Evolutionary conservation across 2,113 vertebrate genomes (phyloP), one percentile per base, ranked within the genome.

Genomic region (Hemiscyllium ocellatum): DNA sequence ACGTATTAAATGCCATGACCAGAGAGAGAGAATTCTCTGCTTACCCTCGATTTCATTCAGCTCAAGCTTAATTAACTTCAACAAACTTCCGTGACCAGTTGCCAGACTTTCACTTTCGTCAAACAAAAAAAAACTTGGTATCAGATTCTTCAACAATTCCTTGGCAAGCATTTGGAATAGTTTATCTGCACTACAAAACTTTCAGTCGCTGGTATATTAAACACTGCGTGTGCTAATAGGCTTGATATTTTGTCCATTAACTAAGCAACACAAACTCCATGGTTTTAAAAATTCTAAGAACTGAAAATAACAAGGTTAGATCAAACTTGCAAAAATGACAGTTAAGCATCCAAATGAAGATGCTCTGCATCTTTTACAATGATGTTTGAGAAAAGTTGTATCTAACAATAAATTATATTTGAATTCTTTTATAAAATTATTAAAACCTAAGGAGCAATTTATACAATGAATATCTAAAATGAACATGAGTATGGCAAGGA

Each of bases 61-160:
- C 26, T 95, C 93, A 47, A 50, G 89, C 89, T 42, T 93, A 17
- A 93, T 66, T 68, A 66, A 93, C 93, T 72, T 50, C 37, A 70
- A 72, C 93, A 95, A 95, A 95, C 93, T 95, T 95, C 93, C 93
- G 93, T 72, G 66, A 95, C 68, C 8, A 66, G n/a, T 19, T 94
- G 65, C 90, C 90, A 66, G 61, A 72, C 93, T 95, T 95, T 95
- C 93, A 72, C 93, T 95, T 95, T 95, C 93, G 68, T 70, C 42
- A 29, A 33, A 95, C 70, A 76, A 72, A 95, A 70, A 94, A 95
- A 95, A 95, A 70, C 65, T 70, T 95, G 89, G 29, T 37, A 93
- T 19, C 89, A 66, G 19, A 37, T 65, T 66, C 89, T 66, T 91
- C 37, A 90, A 91, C n/a, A 65, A 37, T 91, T 91, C n/a, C 33